phyloP scores from a whole-genome alignment of 2,888 invertebrate genomes.

The Eristalinus sepulchralis region DNA sequence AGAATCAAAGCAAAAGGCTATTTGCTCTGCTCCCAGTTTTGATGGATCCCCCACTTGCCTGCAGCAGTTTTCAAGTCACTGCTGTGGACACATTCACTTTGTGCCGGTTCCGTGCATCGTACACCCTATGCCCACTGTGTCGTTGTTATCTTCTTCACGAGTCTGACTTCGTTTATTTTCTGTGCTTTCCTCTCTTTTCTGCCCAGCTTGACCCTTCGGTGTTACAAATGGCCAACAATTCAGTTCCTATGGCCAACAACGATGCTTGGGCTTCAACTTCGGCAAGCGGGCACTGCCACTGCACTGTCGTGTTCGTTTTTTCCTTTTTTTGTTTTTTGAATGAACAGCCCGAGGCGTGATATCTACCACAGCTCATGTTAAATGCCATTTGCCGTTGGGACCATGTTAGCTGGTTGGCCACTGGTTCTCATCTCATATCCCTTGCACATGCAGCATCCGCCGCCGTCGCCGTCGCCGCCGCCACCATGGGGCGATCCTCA shows the following conservation, averaged over 20 bases:
- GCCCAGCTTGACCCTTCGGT: not conserved
- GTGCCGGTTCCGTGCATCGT: not conserved
- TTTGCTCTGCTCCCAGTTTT: not conserved
- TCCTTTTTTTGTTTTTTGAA: slow-evolving; percentile 3
- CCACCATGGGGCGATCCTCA: too few species aligned
- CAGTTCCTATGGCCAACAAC: not conserved
- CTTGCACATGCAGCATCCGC: not conserved
- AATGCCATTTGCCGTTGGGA: slow-evolving; percentile 48
- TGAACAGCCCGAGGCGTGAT: slow-evolving; percentile 61
- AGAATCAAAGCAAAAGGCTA: not conserved
- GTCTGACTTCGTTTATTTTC: too few species aligned
- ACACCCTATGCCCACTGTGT: not conserved
- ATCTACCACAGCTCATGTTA: slow-evolving; percentile 63
- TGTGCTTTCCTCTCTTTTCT: not conserved
- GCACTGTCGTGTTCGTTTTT: slow-evolving; percentile 27
- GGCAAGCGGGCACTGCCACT: slow-evolving; percentile 24
- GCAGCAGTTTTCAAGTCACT: not conserved
- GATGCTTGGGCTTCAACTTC: slow-evolving; percentile 6
- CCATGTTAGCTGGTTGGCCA: slow-evolving; percentile 19
- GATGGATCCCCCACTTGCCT: not conserved
- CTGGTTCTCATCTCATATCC: not conserved
- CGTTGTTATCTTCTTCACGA: not conserved
- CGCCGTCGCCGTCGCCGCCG: too few species aligned
- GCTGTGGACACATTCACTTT: not conserved
- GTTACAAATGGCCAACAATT: not conserved